A percentile compares a stretch with the other conserved stretches of the same genome.
Evolutionary conservation across 2,113 vertebrate species (phyloP).

Genomic region (Aix galericulata): DNA sequence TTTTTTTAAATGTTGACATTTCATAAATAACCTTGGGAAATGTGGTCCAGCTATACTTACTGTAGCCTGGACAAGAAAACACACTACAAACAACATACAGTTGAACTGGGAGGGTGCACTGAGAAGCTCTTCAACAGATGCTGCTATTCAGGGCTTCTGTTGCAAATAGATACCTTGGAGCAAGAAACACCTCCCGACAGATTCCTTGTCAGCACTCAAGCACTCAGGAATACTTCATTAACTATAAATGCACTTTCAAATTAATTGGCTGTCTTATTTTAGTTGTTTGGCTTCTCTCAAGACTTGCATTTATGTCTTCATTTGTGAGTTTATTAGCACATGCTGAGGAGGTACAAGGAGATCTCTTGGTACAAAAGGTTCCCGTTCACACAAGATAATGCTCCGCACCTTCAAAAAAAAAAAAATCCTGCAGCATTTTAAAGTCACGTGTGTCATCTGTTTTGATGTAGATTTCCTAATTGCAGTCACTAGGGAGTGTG

Average conservation of each 20-base stretch:
- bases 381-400: not conserved
- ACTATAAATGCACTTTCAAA: not conserved
- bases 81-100: not conserved
- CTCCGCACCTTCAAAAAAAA: not conserved
- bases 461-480: not conserved
- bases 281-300: not conserved
- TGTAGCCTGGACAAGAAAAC: not conserved
- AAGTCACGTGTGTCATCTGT: accelerated
- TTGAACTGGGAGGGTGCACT: not conserved
- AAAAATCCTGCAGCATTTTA: not conserved
- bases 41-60: not conserved
- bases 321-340: not conserved
- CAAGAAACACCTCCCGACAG: not conserved
- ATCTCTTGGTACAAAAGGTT: not conserved
- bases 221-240: not conserved
- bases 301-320: not conserved
- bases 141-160: not conserved
- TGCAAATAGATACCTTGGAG: not conserved
- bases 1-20: not conserved
- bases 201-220: not conserved
- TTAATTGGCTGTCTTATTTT: not conserved
- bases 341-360: not conserved
- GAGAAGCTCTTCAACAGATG: not conserved
- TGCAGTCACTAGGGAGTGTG: not conserved
- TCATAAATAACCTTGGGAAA: not conserved